Evolutionary conservation across 2,888 invertebrate species (phyloP), one percentile per base, ranked within the genome.

Genomic region (Pristionchus entomophagus): DNA sequence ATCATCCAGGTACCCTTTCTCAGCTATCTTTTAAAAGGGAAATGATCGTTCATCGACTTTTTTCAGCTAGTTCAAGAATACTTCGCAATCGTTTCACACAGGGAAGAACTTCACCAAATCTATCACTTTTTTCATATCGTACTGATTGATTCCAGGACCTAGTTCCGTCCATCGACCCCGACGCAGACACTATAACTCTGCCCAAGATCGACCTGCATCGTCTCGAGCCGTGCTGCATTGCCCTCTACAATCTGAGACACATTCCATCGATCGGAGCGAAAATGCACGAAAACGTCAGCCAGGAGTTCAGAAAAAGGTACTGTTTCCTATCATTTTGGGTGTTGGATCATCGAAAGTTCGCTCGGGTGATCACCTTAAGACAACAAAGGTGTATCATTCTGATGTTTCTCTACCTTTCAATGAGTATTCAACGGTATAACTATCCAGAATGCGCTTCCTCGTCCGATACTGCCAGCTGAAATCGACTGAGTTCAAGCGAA

Each of bases 401-500:
- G n/a, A n/a, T n/a, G n/a, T n/a, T n/a, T n/a, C n/a, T n/a, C n/a
- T n/a, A n/a, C n/a, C n/a, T n/a, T n/a, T n/a, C n/a, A n/a, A n/a
- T n/a, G n/a, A n/a, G n/a, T n/a, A n/a, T n/a, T n/a, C n/a, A n/a
- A n/a, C n/a, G n/a, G n/a, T n/a, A n/a, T n/a, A n/a, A n/a, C n/a
- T n/a, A 17, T 83, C 2, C 59, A 83, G 83, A 51, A 26, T 83
- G 62, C 83, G 83, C 22, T 62, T 32, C 32, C 83, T 83, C 59
- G 45, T 83, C 53, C 83, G 83, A 2, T 45, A 35, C 45, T 83
- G 83, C 26, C 83, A 83, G 12, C 41, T 83, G 29, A 81, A 81
- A 32, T 81, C 81, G 56, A 56, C 81, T 0, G 81, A 81, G 56
- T 81, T n/a, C 81, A 81, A 81, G 81, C 29, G 53, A 56, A 45